Evolutionary conservation across 2,888 invertebrate genomes (phyloP).

Genomic region (Diarsia mendica): DNA sequence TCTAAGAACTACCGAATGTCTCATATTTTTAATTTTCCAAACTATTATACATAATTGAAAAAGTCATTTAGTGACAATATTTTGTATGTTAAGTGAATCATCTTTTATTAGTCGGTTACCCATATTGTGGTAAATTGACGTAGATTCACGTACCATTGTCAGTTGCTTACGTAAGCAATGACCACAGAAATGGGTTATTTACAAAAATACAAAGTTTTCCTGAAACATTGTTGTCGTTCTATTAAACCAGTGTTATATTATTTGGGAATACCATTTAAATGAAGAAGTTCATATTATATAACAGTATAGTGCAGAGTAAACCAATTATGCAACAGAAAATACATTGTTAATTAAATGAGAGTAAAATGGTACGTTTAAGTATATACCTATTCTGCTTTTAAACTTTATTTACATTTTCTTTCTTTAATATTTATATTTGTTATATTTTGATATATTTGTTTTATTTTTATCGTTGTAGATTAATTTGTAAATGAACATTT

Average conservation of each 20-base stretch:
- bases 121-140: slow-evolving; percentile 33
- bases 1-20: background rate
- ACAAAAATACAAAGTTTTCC: slow-evolving; percentile 20
- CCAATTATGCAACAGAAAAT: background rate
- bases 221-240: slow-evolving; percentile 3
- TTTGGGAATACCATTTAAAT: background rate
- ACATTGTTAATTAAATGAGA: too few relatives aligned
- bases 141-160: background rate
- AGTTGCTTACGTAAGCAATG: background rate
- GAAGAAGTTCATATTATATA: background rate
- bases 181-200: slow-evolving; percentile 17
- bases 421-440: too few relatives aligned
- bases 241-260: too few relatives aligned
- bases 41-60: slow-evolving; percentile 4
- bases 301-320: background rate
- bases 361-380: background rate
- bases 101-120: background rate
- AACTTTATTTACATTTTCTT: too few relatives aligned
- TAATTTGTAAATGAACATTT: too few relatives aligned
- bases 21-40: background rate
- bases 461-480: too few relatives aligned
- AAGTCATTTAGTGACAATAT: background rate
- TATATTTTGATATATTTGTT: too few relatives aligned
- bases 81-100: slow-evolving; percentile 28
- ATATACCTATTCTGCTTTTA: too few relatives aligned